Evolutionary conservation across 2,888 invertebrate species (phyloP), one percentile per base, ranked within the genome.

Genomic region (Tipula helvola): DNA sequence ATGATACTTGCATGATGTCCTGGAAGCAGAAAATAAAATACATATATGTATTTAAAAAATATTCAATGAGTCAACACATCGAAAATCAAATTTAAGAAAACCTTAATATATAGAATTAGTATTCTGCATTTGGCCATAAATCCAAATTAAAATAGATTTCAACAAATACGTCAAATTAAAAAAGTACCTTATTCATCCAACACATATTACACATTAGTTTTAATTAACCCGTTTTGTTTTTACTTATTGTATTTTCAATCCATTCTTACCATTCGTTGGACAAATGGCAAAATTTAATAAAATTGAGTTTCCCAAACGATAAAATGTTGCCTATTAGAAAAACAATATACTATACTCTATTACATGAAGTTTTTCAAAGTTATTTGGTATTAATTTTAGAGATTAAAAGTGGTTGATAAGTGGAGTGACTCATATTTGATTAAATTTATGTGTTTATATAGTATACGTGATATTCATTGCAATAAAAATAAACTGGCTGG

Each of bases 1-100:
- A 97, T 18, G 97, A 96, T 18, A 96, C 97, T 91, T 97, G 96
- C 96, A 95, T 96, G n/a, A 95, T n/a, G n/a, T 95, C 95, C 93
- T 93, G 86, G 5, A 88, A 88, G 13, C 8, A 88, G 18, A 44
- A 44, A 42, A 47, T 5, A 18, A 44, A 86, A 44, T 10, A 86
- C n/a, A n/a, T n/a, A n/a, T 10, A n/a, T n/a, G n/a, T 10, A 28
- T 12, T 42, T 42, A 12, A 44, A 86, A 28, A 13, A 86, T 84
- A 84, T n/a, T 84, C 71, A 4, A n/a, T 16, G 1, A 44, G 44
- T 3, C 44, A 44, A 44, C 12, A 44, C 44, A 44, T 44, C 44
- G 10, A 3, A 44, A 44, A 12, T 10, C 28, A 28, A 28, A 28
- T 28, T 28, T 44, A 44, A 10, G 39, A 44, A 44, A 10, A 3